These are phyloP conservation scores for Diprion similis DNA, from an alignment of 1,140 invertebrate genomes.

Conservation along the genomic window DNA sequence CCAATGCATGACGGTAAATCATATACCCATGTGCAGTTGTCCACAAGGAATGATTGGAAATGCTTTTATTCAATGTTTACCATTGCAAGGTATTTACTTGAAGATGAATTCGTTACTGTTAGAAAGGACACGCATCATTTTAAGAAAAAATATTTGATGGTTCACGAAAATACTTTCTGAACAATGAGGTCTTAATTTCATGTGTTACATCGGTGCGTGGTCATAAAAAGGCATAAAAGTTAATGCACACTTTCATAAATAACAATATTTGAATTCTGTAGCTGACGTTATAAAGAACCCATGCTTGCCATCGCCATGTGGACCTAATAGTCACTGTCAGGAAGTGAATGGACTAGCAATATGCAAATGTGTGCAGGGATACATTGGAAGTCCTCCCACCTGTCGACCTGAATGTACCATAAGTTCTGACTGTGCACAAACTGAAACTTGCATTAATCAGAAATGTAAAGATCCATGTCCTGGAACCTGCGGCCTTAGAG, in stretches of 20 bases:
- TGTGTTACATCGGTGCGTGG: neutral
- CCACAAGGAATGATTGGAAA: constrained; percentile 72
- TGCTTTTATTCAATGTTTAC: constrained; percentile 69
- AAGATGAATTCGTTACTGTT: constrained; percentile 70
- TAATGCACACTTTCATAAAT: neutral
- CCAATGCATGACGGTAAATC: constrained; percentile 71
- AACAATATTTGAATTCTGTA: constrained; percentile 60
- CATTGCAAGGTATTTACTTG: constrained; percentile 54
- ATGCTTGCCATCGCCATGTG: constrained; percentile 72
- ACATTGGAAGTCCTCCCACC: constrained; percentile 71
- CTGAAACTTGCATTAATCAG: constrained; percentile 72
- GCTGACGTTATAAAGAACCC: constrained; percentile 48
- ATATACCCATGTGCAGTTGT: constrained; percentile 71
- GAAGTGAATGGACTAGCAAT: constrained; percentile 68
- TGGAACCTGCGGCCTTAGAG: constrained; percentile 73
- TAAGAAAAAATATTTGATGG: constrained; percentile 53
- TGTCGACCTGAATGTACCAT: constrained; percentile 75
- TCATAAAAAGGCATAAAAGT: too few relatives aligned
- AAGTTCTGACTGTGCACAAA: constrained; percentile 71
- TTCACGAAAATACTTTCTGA: neutral
- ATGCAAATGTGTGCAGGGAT: constrained; percentile 73
- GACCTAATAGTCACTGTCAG: constrained; percentile 72
- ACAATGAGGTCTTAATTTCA: constrained; percentile 3
- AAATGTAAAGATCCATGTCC: constrained; percentile 76
- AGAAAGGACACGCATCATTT: constrained; percentile 68